phyloP scores from a whole-genome alignment of 2,113 vertebrate genomes.

The Cyprinodon variegatus region DNA sequence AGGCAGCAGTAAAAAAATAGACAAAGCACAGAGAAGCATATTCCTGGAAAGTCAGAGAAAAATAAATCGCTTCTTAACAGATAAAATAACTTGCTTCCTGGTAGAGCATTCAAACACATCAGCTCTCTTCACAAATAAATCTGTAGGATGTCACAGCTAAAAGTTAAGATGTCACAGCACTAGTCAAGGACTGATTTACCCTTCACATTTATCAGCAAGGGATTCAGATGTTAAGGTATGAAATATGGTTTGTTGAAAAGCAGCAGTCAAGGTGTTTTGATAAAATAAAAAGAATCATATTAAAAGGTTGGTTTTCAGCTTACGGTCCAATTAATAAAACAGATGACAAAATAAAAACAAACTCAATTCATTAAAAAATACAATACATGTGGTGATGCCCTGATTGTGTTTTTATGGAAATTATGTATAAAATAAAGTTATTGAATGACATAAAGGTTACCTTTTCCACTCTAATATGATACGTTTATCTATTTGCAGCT shows the following conservation, averaged over 20 bases:
- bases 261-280: neutral
- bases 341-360: neutral
- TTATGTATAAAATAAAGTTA: neutral
- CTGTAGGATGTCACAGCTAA: neutral
- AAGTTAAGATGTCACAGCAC: slow-evolving; percentile 11
- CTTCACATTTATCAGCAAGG: neutral
- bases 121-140: neutral
- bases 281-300: neutral
- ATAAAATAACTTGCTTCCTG: slow-evolving; percentile 57
- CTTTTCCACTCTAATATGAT: neutral
- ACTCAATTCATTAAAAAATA: neutral
- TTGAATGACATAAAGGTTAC: neutral
- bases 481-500: neutral
- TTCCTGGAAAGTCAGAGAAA: slow-evolving; percentile 39
- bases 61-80: slow-evolving; percentile 48
- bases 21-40: neutral
- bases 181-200: slow-evolving; percentile 11
- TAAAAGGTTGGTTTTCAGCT: neutral
- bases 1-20: slow-evolving; percentile 42
- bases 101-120: neutral
- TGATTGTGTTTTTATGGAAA: neutral
- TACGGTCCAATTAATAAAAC: neutral
- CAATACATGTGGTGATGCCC: neutral
- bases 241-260: neutral
- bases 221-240: neutral